phyloP scores from a whole-genome alignment of 1,140 invertebrate genomes.

The Zelostemma sp. region DNA sequence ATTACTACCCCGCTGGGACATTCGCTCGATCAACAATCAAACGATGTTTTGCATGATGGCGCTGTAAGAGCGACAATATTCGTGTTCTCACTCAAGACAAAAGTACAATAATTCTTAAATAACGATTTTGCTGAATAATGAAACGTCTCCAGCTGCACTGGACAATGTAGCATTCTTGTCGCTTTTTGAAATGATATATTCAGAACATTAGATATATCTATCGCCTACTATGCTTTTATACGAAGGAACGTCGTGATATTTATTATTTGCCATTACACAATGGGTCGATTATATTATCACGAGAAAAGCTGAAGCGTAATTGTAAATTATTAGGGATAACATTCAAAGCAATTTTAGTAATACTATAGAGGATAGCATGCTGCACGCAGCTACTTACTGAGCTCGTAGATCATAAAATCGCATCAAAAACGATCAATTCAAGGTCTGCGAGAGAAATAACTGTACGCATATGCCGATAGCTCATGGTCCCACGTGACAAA shows the following conservation, averaged over 20 bases:
- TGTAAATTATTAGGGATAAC: constrained; percentile 45
- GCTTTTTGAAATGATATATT: constrained; percentile 41
- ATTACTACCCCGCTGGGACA: too few species aligned
- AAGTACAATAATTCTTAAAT: constrained; percentile 37
- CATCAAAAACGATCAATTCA: constrained; percentile 1
- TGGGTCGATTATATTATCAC: constrained; percentile 42
- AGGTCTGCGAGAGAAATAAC: background rate
- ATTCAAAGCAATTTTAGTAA: background rate
- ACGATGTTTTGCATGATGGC: too few species aligned
- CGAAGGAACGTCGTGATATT: constrained; percentile 33
- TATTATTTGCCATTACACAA: constrained; percentile 43
- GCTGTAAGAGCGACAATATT: too few species aligned
- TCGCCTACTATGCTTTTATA: constrained; percentile 30
- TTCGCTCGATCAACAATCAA: too few species aligned
- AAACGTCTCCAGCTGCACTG: constrained; percentile 32
- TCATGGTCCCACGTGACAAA: constrained; percentile 5
- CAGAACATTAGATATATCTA: constrained; percentile 39
- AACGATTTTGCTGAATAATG: constrained; percentile 34
- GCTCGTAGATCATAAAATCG: constrained; percentile 9
- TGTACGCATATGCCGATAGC: background rate
- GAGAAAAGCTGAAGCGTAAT: constrained; percentile 41
- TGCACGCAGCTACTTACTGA: constrained; percentile 12
- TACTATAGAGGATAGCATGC: constrained; percentile 33
- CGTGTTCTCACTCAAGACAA: constrained; percentile 23
- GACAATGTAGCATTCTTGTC: constrained; percentile 39